phyloP scores from a whole-genome alignment of 2,113 vertebrate genomes.

The Centropus unirufus region DNA sequence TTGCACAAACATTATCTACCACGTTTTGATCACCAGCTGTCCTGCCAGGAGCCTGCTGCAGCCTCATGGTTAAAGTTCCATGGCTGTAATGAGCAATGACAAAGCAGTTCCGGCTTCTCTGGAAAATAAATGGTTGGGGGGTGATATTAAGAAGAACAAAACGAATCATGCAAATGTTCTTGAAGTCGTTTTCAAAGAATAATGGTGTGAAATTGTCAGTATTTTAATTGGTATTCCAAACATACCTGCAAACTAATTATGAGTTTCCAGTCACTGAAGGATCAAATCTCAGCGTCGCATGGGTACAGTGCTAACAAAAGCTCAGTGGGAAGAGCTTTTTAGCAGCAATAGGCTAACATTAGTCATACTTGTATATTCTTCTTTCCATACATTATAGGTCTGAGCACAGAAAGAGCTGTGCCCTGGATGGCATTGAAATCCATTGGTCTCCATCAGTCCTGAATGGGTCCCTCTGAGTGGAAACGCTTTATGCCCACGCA shows the following conservation, averaged over 20 bases:
- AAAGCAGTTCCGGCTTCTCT: not conserved
- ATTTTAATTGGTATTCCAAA: not conserved
- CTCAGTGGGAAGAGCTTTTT: constrained; percentile 1
- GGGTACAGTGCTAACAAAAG: not conserved
- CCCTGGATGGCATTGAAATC: constrained; percentile 12
- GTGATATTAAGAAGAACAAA: not conserved
- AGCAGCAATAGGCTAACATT: not conserved
- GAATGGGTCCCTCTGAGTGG: not conserved
- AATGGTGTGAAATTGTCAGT: not conserved
- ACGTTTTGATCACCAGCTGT: not conserved
- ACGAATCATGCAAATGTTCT: not conserved
- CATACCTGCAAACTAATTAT: not conserved
- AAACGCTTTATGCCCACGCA: constrained; percentile 3
- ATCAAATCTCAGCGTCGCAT: not conserved
- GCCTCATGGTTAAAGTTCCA: not conserved
- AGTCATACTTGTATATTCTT: constrained; percentile 14
- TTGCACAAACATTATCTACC: not conserved
- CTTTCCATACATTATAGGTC: not conserved
- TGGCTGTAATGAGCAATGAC: not conserved
- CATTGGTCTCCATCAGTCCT: not conserved
- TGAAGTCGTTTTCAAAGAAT: not conserved
- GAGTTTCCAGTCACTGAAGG: not conserved
- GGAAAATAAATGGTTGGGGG: not conserved
- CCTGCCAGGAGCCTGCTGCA: not conserved
- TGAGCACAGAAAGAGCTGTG: constrained; percentile 4